Conservation (phyloP, 2,888 invertebrate species). For the Tyria jacobaeae region DNA sequence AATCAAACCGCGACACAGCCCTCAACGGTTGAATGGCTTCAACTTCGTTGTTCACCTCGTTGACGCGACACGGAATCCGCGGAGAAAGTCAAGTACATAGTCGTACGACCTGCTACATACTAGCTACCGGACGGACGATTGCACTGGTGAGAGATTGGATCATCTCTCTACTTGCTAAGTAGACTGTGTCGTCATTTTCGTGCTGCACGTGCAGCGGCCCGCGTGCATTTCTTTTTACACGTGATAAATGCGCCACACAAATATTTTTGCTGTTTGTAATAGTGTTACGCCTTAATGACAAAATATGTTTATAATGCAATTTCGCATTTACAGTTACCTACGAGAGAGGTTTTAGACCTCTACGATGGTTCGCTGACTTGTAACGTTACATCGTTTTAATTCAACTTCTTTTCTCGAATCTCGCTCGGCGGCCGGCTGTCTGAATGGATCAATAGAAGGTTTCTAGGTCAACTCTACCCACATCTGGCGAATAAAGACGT, state of each 20-base stretch:
- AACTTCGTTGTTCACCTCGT: slow-evolving; percentile 81
- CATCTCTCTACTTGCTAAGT: slow-evolving; percentile 67
- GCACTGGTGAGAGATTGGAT: slow-evolving; percentile 75
- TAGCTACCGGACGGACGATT: slow-evolving; percentile 66
- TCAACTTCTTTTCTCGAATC: slow-evolving; percentile 51
- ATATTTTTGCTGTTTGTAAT: slow-evolving; percentile 44
- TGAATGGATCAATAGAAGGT: slow-evolving; percentile 54
- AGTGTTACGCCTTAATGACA: slow-evolving; percentile 30
- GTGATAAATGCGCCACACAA: slow-evolving; percentile 47
- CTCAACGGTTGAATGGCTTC: slow-evolving; percentile 77
- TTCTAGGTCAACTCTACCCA: slow-evolving; percentile 58
- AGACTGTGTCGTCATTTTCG: slow-evolving; percentile 67
- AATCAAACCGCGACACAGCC: slow-evolving; percentile 75
- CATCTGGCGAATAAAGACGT: slow-evolving; percentile 42
- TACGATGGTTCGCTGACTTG: slow-evolving; percentile 48
- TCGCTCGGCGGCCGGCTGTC: slow-evolving; percentile 49
- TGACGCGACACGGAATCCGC: slow-evolving; percentile 80
- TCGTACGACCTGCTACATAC: slow-evolving; percentile 73
- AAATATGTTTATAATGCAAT: slow-evolving; percentile 42
- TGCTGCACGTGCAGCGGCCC: slow-evolving; percentile 59
- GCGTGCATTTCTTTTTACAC: slow-evolving; percentile 54
- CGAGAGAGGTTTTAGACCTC: slow-evolving; percentile 46
- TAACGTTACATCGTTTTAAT: slow-evolving; percentile 48
- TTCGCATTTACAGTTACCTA: slow-evolving; percentile 44
- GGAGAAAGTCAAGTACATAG: slow-evolving; percentile 83